These are phyloP conservation scores for Rhombomys opimus DNA, from an alignment of 2,113 vertebrate genomes.

Conservation along the genomic window DNA sequence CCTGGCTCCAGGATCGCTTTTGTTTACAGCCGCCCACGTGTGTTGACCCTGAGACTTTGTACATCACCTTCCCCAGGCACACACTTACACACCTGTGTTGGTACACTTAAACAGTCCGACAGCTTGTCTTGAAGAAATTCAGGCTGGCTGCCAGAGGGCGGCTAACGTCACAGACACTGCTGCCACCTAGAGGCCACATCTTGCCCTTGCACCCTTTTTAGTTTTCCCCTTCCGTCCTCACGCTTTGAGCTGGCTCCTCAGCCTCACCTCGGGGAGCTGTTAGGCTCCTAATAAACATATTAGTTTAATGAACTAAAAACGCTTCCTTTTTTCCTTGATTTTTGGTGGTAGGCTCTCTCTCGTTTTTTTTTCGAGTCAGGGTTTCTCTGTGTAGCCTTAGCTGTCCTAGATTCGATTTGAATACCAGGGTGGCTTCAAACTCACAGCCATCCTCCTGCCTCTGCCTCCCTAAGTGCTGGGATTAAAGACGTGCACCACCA, in stretches of 20 bases:
- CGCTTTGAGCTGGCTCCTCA: neutral
- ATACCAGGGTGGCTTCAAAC: no score
- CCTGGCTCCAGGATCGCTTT: neutral
- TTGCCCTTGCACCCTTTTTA: neutral
- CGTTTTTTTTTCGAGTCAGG: neutral
- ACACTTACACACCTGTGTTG: neutral
- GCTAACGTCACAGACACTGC: constrained; percentile 29
- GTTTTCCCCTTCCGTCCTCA: neutral
- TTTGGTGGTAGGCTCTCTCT: neutral
- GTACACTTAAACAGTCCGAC: fast-evolving
- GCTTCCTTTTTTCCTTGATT: neutral
- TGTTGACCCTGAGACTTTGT: neutral
- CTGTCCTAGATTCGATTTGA: no score
- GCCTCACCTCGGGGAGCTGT: no score
- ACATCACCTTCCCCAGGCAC: neutral
- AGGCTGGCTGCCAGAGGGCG: fast-evolving
- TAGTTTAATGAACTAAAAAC: constrained; percentile 3
- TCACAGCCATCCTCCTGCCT: no score
- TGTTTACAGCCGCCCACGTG: neutral
- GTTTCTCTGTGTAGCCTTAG: neutral
- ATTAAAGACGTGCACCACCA: no score
- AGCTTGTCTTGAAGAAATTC: neutral
- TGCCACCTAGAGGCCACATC: constrained; percentile 44
- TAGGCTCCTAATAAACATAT: neutral
- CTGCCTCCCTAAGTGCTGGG: no score